Base-by-base conservation (phyloP, 2,113 vertebrate species). In the Halichoerus grypus region DNA sequence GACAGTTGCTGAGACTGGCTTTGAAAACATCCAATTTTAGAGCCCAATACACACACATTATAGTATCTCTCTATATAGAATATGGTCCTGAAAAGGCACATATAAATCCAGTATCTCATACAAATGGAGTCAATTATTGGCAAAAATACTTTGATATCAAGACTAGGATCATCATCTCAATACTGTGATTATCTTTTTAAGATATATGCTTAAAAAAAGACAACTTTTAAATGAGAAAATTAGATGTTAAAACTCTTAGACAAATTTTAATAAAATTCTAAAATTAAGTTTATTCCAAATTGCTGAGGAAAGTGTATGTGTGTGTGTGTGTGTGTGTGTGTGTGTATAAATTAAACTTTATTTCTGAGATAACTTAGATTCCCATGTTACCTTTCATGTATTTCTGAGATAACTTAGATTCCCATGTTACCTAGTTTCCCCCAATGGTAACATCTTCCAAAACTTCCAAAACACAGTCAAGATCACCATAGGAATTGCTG, bases 81-180 rank as follows among this genome's bases (percentile, higher is more conserved):
- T 57, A 79, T 0, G 83, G 7, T 96, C 10, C 59, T 46, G 24
- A 31, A 46, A 74, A 74, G 12, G 24, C 72, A 28, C 39, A 46
- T 42, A 42, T 74, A 57, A 69, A 36, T 76, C 15, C 5, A 79
- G 2, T 28, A 93, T 15, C 22, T 90, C 16, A 74, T 33, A 82
- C 91, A 91, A 49, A 19, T 86, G 18, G 31, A 83, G 74, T 57
- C 5, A 71, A 15, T 59, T 59, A 74, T 33, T 55, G 1, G 16
- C 63, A 93, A 93, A 93, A 87, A 79, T 49, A 3, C 49, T 82
- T 71, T 87, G 14, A 84, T n/a, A 82, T 65, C 21, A 95, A 88
- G 0, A 42, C 15, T 33, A 71, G 79, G 39, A 85, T 71, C 46
- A 33, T 65, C 16, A 87, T 46, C 3, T 36, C 51, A 71, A 61